Evolutionary conservation across 2,888 invertebrate species (phyloP).

Genomic region (Margaritifera margaritifera): DNA sequence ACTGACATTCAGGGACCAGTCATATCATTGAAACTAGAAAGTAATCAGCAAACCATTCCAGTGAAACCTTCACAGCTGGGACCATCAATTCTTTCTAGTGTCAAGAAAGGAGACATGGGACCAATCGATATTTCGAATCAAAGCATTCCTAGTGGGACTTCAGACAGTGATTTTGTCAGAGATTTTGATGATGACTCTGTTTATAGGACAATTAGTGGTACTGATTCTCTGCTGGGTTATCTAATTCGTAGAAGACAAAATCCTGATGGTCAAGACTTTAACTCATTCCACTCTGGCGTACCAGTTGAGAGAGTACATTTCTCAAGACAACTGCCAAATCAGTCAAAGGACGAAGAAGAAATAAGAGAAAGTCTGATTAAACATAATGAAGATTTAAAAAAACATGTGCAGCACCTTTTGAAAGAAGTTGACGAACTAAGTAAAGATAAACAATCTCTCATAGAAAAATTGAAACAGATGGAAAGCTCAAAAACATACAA

Average conservation of each 20-base stretch:
- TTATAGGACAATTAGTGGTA: slow-evolving; percentile 34
- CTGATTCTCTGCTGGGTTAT: slow-evolving; percentile 35
- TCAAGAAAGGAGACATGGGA: too few relatives aligned
- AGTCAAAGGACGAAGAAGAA: background rate
- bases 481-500: slow-evolving; percentile 14
- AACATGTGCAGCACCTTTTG: slow-evolving; percentile 57
- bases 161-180: too few relatives aligned
- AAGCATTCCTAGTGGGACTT: too few relatives aligned
- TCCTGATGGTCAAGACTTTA: slow-evolving; percentile 16
- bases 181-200: slow-evolving; percentile 25
- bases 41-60: background rate
- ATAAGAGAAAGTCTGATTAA: slow-evolving; percentile 60
- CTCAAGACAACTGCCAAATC: slow-evolving; percentile 6
- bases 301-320: slow-evolving; percentile 36
- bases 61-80: too few relatives aligned
- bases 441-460: slow-evolving; percentile 41
- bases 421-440: slow-evolving; percentile 56
- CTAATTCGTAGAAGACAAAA: slow-evolving; percentile 32
- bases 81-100: too few relatives aligned
- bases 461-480: slow-evolving; percentile 23
- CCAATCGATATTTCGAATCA: too few relatives aligned
- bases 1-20: slow-evolving; percentile 40
- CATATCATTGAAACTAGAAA: slow-evolving; percentile 11
- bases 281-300: slow-evolving; percentile 39
- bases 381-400: slow-evolving; percentile 64